A percentile compares a stretch with the other conserved stretches of the same genome.
These are phyloP conservation scores for Scleropages formosus DNA, from an alignment of 2,797 vertebrate species.

Conservation along the genomic window DNA sequence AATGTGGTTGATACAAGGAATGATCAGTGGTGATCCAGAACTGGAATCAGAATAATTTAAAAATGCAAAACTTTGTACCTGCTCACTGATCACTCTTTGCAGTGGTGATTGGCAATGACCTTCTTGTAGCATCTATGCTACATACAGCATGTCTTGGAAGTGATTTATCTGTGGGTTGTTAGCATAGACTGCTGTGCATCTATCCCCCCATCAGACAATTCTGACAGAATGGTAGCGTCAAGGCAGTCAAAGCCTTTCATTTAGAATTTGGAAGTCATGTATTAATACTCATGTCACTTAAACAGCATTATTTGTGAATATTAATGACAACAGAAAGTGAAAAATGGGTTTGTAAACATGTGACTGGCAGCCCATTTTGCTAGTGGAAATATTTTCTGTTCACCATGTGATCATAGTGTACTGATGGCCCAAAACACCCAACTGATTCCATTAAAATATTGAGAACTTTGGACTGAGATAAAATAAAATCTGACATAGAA, in stretches of 20 bases:
- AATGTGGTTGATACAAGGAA: constrained; percentile 19
- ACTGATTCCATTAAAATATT: neutral
- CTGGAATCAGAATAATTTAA: neutral
- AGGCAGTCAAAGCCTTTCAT: neutral
- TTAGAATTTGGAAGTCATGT: neutral
- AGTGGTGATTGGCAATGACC: neutral
- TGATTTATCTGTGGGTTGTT: constrained; percentile 4
- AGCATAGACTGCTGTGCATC: neutral
- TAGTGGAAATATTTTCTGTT: neutral
- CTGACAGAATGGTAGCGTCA: neutral
- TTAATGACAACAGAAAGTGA: neutral
- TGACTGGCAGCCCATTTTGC: neutral
- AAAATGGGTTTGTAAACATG: constrained; percentile 13
- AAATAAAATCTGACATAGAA: constrained; percentile 54
- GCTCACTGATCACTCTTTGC: no score
- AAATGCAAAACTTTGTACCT: no score
- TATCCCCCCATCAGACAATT: neutral
- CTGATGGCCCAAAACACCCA: neutral
- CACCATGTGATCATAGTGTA: neutral
- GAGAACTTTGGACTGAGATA: constrained; percentile 27
- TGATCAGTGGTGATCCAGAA: neutral
- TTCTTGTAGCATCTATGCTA: no score
- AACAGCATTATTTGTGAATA: neutral
- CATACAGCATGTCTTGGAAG: neutral
- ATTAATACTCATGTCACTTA: constrained; percentile 7